Conservation (phyloP, 2,113 vertebrate genomes). For the Cavia aperea region DNA sequence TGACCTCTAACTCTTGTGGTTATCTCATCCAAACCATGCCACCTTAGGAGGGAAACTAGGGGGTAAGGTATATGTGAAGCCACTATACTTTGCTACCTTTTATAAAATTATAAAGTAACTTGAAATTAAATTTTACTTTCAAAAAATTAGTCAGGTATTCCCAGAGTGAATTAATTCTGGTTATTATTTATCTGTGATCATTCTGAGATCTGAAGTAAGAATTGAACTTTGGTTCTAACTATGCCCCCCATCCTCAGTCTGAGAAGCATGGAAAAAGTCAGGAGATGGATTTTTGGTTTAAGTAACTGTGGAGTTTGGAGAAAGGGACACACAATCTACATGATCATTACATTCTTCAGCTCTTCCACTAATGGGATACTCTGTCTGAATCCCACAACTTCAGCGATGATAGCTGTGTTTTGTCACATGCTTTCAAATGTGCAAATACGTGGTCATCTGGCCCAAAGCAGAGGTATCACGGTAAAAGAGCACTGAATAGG, state of each 20-base stretch:
- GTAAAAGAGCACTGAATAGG: background rate
- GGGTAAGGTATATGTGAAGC: background rate
- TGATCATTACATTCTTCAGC: background rate
- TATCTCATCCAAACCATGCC: background rate
- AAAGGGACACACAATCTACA: background rate
- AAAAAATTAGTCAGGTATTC: background rate
- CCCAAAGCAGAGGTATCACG: background rate
- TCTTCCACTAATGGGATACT: background rate
- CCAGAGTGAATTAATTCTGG: background rate
- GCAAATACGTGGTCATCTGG: background rate
- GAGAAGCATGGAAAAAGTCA: background rate
- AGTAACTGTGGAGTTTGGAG: background rate
- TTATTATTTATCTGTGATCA: background rate
- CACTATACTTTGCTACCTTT: background rate
- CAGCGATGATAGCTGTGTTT: background rate
- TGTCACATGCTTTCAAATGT: background rate
- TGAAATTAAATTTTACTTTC: background rate
- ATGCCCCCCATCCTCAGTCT: background rate
- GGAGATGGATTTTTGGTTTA: background rate
- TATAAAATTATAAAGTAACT: background rate
- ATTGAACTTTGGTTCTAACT: background rate
- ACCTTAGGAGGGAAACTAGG: background rate
- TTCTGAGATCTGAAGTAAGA: background rate
- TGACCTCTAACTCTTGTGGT: background rate
- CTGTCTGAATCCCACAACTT: background rate